Conservation (phyloP, 2,888 invertebrate species). For the Spisula solida region DNA sequence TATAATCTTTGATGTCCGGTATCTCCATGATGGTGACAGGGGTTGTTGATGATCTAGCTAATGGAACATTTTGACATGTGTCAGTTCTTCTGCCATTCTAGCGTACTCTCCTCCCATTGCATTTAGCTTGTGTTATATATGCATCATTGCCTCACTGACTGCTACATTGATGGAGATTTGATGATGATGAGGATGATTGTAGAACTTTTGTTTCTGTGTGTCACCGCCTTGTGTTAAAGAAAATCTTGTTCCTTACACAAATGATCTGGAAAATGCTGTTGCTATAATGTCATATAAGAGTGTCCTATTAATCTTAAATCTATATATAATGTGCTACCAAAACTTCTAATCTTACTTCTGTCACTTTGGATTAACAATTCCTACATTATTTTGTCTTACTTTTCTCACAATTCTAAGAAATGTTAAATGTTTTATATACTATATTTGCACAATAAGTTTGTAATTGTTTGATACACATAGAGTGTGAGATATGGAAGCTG, state of each 20-base stretch:
- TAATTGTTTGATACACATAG: too few relatives aligned
- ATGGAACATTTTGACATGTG: conserved; percentile 17
- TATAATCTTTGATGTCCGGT: background rate
- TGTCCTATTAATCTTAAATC: background rate
- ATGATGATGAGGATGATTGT: background rate
- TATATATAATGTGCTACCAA: background rate
- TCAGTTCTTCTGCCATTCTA: background rate
- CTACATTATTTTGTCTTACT: background rate
- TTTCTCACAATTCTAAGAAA: background rate
- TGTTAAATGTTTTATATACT: background rate
- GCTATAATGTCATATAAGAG: background rate
- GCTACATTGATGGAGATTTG: background rate
- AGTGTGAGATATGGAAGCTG: too few relatives aligned
- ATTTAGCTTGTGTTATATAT: background rate
- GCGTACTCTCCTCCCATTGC: background rate
- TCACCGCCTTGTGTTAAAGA: background rate
- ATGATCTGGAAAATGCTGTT: background rate
- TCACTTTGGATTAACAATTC: background rate
- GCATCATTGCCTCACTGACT: background rate
- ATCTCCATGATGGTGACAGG: background rate
- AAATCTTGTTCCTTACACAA: background rate
- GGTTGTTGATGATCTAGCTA: background rate
- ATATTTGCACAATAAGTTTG: background rate
- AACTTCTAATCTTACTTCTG: background rate
- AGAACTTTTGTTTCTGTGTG: background rate